A percentile compares a stretch with the other conserved stretches of the same genome.
These are phyloP conservation scores for Ctenomys sociabilis DNA, from an alignment of 2,113 vertebrate genomes.

Conservation along the genomic window DNA sequence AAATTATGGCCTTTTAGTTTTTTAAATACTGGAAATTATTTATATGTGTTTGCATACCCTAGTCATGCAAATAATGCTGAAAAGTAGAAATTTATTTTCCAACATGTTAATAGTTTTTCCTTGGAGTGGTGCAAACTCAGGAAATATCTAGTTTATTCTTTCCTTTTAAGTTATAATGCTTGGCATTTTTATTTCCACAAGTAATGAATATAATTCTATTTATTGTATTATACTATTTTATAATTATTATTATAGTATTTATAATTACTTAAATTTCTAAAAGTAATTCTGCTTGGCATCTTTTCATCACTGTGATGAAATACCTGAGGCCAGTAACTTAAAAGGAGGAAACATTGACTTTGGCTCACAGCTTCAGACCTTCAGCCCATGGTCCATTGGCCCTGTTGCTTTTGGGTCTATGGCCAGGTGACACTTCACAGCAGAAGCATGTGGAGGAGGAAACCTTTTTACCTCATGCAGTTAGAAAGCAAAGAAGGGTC, in stretches of 20 bases:
- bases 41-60: neutral
- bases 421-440: neutral
- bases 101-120: constrained; percentile 11
- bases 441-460: neutral
- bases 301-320: neutral
- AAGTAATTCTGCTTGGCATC: neutral
- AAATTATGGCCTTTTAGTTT: neutral
- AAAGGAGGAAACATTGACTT: neutral
- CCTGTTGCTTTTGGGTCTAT: neutral
- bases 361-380: neutral
- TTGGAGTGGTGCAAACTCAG: neutral
- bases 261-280: neutral
- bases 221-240: neutral
- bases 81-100: neutral
- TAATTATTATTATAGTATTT: constrained; percentile 19
- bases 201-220: neutral
- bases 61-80: neutral
- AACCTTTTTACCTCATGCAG: neutral
- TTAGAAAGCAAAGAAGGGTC: neutral
- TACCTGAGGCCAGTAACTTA: neutral
- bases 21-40: neutral
- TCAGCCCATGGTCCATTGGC: neutral
- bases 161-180: neutral
- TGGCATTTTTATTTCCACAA: neutral
- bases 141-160: constrained; percentile 22